phyloP scores from a whole-genome alignment of 2,113 vertebrate species.

The Balaeniceps rex region DNA sequence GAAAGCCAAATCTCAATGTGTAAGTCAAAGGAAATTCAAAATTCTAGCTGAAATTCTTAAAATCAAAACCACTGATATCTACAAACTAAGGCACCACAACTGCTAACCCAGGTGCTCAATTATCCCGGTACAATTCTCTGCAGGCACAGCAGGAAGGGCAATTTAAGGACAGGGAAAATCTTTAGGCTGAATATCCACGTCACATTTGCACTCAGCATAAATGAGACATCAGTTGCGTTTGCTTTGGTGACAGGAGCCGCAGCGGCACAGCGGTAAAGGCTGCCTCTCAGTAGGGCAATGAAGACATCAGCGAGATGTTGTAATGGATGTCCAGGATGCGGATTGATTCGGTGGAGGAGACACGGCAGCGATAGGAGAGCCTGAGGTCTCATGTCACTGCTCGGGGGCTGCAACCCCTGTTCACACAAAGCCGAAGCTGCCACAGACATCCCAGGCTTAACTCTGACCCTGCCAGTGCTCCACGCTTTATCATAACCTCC shows the following conservation, averaged over 20 bases:
- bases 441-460: background rate
- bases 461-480: background rate
- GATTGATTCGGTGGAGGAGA: background rate
- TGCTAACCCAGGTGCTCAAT: background rate
- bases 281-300: background rate
- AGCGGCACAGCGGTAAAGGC: background rate
- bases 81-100: accelerated
- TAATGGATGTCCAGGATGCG: background rate
- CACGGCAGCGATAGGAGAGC: background rate
- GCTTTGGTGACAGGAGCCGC: background rate
- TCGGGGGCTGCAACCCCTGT: background rate
- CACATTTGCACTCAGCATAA: background rate
- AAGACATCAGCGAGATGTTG: background rate
- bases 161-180: background rate
- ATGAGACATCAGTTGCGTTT: background rate
- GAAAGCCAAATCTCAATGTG: background rate
- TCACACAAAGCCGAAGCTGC: background rate
- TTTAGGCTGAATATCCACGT: background rate
- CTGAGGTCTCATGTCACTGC: background rate
- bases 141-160: background rate
- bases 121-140: background rate
- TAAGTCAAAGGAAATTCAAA: background rate
- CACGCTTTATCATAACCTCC: background rate
- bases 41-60: background rate
- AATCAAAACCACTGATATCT: background rate